Percentiles rank a stretch among this genome's conserved stretches.
Conservation (phyloP, 1,140 invertebrate species). For the Drosophila gunungcola region DNA sequence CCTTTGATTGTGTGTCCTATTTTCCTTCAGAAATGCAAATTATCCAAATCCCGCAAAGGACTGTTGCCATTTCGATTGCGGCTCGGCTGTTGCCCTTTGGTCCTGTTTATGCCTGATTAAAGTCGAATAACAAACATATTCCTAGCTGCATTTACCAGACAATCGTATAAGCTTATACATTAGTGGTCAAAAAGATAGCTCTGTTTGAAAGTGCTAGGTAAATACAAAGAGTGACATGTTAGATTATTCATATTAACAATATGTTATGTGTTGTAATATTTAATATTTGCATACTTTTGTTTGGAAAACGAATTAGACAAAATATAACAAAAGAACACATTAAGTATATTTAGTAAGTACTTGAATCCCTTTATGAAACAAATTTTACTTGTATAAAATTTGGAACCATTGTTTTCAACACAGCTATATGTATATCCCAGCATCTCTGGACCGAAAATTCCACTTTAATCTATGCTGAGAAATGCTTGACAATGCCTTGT, state of each 20-base stretch:
- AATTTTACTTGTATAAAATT: no score
- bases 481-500: constrained; percentile 42
- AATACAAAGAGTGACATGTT: neutral
- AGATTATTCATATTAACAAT: neutral
- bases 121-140: constrained; percentile 39
- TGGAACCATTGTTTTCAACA: neutral
- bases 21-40: constrained; percentile 36
- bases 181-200: neutral
- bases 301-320: neutral
- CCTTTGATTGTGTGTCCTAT: constrained; percentile 8
- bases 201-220: no score
- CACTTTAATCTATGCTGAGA: constrained; percentile 33
- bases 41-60: constrained; percentile 20
- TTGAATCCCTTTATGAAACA: neutral
- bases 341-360: neutral
- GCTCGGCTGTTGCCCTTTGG: constrained; percentile 5
- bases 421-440: neutral
- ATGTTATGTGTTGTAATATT: no score
- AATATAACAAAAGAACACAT: neutral
- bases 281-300: neutral
- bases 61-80: constrained; percentile 37
- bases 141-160: constrained; percentile 25
- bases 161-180: constrained; percentile 6
- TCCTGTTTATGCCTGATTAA: constrained; percentile 41
- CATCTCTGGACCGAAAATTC: constrained; percentile 22